These are phyloP conservation scores for Blomia tropicalis DNA, from an alignment of 2,888 invertebrate species.

Conservation along the genomic window DNA sequence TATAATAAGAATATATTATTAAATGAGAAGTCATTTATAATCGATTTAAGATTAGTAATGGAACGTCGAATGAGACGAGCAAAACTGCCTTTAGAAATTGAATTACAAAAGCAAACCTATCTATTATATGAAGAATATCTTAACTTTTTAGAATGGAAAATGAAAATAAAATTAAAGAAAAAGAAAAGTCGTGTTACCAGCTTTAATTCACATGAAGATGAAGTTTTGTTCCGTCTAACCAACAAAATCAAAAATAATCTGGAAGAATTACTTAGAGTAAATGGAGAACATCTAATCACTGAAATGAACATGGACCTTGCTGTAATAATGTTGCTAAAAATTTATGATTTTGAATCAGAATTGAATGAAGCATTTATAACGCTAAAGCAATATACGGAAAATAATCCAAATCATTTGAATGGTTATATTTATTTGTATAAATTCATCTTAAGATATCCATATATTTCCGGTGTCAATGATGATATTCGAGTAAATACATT, in stretches of 20 bases:
- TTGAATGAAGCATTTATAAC: background rate
- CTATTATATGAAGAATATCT: constrained; percentile 4
- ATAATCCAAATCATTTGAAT: background rate
- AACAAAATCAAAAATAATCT: background rate
- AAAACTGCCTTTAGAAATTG: background rate
- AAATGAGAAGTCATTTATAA: background rate
- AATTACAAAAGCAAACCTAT: background rate
- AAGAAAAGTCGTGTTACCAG: no score
- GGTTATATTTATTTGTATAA: background rate
- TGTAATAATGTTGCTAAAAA: background rate
- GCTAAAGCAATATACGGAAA: background rate
- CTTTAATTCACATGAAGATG: background rate
- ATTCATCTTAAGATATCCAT: background rate
- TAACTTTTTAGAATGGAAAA: background rate
- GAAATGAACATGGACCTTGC: constrained; percentile 1
- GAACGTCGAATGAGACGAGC: background rate
- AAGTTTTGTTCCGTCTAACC: background rate
- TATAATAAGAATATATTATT: background rate
- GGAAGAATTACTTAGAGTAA: background rate
- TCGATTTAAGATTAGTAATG: background rate
- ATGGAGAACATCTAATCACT: background rate
- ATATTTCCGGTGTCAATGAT: background rate
- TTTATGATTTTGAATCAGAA: background rate
- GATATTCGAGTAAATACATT: background rate
- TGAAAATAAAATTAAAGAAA: no score